phyloP scores from a whole-genome alignment of 2,113 vertebrate species.

The Saguinus midas region DNA sequence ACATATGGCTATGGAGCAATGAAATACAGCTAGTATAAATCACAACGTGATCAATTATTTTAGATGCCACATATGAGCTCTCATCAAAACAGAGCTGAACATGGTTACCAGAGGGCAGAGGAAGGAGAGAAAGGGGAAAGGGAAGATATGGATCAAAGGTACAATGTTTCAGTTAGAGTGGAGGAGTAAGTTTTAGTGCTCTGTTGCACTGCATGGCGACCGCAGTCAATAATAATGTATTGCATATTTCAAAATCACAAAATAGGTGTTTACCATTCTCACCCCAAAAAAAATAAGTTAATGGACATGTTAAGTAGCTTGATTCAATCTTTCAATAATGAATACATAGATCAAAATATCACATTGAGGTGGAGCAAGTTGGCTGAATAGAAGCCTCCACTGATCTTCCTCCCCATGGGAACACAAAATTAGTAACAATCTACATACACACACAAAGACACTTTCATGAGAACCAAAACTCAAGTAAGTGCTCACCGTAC shows the following conservation, averaged over 20 bases:
- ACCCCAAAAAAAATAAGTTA: not conserved
- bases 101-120: not conserved
- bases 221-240: not conserved
- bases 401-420: too few species aligned
- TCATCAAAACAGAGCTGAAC: not conserved
- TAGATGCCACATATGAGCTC: not conserved
- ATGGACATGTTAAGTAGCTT: not conserved
- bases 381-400: too few species aligned
- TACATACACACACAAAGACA: too few species aligned
- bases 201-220: not conserved
- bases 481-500: too few species aligned
- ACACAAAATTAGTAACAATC: too few species aligned
- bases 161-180: not conserved
- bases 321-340: not conserved
- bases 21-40: not conserved
- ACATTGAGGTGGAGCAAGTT: not conserved
- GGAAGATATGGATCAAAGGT: not conserved
- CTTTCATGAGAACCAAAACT: too few species aligned
- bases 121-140: not conserved
- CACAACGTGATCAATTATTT: not conserved
- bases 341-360: not conserved
- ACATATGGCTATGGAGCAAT: not conserved
- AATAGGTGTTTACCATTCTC: not conserved
- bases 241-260: not conserved
- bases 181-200: not conserved